These are phyloP conservation scores for Suillia variegata DNA, from an alignment of 2,888 invertebrate genomes.

Conservation along the genomic window DNA sequence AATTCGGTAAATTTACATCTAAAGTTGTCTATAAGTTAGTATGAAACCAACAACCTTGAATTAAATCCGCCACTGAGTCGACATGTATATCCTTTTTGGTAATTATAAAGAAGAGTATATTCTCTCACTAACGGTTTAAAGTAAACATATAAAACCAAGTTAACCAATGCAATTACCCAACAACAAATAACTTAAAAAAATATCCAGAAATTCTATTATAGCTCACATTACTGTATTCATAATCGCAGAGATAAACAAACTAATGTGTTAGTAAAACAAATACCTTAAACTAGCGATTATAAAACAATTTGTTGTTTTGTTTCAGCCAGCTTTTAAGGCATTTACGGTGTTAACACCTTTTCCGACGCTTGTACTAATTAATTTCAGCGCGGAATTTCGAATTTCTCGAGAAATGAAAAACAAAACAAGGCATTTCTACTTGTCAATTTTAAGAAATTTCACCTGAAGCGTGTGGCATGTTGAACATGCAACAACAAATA, in stretches of 20 bases:
- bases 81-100: no score
- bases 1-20: no score
- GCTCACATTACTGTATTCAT: no score
- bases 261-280: constrained; percentile 13
- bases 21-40: no score
- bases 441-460: constrained; percentile 17
- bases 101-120: no score
- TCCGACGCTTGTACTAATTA: constrained; percentile 33
- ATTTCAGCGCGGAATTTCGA: constrained; percentile 18
- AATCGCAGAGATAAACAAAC: not conserved
- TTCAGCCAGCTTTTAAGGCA: constrained; percentile 23
- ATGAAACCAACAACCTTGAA: no score
- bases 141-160: no score
- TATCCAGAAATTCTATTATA: no score
- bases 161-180: not conserved
- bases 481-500: not conserved
- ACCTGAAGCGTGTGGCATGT: constrained; percentile 20
- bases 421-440: not conserved
- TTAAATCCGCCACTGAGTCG: no score
- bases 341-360: constrained; percentile 34
- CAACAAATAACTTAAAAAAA: no score
- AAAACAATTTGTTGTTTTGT: constrained; percentile 28
- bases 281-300: constrained; percentile 16
- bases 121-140: no score
- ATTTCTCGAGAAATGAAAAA: not conserved